A percentile compares a stretch with the other conserved stretches of the same genome.
These are phyloP conservation scores for Spodoptera picta DNA, from an alignment of 2,888 invertebrate genomes.

Conservation along the genomic window DNA sequence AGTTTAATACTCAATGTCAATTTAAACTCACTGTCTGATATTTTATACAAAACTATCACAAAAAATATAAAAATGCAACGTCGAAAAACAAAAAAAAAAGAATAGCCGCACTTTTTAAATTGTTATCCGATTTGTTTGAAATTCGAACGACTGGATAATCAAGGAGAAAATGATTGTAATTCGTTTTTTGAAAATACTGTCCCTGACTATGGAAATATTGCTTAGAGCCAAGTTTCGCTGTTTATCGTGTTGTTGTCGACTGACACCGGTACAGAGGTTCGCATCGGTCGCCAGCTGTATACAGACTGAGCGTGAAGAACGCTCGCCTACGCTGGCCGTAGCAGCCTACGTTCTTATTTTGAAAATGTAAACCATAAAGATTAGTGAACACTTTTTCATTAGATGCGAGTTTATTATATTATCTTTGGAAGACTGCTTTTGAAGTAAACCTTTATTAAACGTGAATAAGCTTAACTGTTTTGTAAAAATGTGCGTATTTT, in stretches of 20 bases:
- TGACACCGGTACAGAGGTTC: slow-evolving; percentile 58
- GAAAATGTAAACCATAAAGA: slow-evolving; percentile 41
- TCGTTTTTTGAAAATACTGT: slow-evolving; percentile 10
- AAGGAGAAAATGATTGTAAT: neutral
- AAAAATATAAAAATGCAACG: slow-evolving; percentile 8
- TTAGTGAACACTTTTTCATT: slow-evolving; percentile 24
- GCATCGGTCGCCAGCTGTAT: slow-evolving; percentile 62
- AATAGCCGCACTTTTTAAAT: slow-evolving; percentile 31
- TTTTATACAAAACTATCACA: slow-evolving; percentile 15
- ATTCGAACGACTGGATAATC: slow-evolving; percentile 8
- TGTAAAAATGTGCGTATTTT: neutral
- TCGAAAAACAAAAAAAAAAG: slow-evolving; percentile 5
- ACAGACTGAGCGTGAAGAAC: slow-evolving; percentile 60
- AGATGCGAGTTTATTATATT: slow-evolving; percentile 16
- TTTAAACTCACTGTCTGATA: slow-evolving; percentile 28
- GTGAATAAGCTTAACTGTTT: no score
- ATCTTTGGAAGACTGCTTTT: slow-evolving; percentile 2
- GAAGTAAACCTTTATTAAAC: slow-evolving; percentile 12
- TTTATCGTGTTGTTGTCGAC: slow-evolving; percentile 56
- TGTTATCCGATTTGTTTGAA: slow-evolving; percentile 19
- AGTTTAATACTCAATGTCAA: slow-evolving; percentile 32
- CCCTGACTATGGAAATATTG: slow-evolving; percentile 8
- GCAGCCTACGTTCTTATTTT: slow-evolving; percentile 50
- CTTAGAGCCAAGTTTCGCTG: slow-evolving; percentile 50
- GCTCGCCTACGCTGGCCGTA: slow-evolving; percentile 41